Evolutionary conservation across 1,140 invertebrate species (phyloP).

Genomic region (Drosophila kohkoa): DNA sequence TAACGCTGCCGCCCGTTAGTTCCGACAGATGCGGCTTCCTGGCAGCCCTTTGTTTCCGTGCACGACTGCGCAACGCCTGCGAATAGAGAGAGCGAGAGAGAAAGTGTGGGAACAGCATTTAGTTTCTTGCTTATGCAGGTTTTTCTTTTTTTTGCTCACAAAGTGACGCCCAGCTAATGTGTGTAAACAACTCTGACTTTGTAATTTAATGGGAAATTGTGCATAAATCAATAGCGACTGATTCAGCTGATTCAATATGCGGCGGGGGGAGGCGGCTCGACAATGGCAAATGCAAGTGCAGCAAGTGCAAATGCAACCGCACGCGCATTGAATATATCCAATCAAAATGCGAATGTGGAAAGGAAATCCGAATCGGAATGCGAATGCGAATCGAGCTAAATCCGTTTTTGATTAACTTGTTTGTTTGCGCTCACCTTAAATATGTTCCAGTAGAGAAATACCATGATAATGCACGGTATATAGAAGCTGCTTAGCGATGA

Average conservation of each 20-base stretch:
- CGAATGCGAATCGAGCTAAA: conserved; percentile 22
- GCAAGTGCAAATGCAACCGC: too few species aligned
- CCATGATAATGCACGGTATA: conserved; percentile 99
- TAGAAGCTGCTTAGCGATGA: conserved; percentile 99
- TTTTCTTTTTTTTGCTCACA: neutral
- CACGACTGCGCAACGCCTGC: conserved; percentile 91
- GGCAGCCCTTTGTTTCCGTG: conserved; percentile 91
- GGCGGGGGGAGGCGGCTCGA: too few species aligned
- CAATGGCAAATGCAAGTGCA: too few species aligned
- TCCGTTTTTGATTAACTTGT: conserved; percentile 55
- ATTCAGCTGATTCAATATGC: neutral
- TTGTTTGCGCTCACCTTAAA: conserved; percentile 92
- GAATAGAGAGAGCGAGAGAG: conserved; percentile 6
- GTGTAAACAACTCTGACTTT: conserved; percentile 51
- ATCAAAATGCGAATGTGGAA: conserved; percentile 3
- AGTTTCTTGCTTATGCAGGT: conserved; percentile 38
- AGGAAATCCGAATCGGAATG: neutral
- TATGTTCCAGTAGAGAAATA: conserved; percentile 99
- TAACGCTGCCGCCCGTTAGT: conserved; percentile 92
- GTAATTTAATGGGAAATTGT: conserved; percentile 56
- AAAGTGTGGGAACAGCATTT: neutral
- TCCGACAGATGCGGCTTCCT: conserved; percentile 90
- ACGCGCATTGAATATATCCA: neutral
- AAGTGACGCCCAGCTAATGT: conserved; percentile 47
- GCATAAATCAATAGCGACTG: conserved; percentile 54